These are phyloP conservation scores for Laticauda laticaudata DNA, from an alignment of 2,113 vertebrate species.

Conservation along the genomic window DNA sequence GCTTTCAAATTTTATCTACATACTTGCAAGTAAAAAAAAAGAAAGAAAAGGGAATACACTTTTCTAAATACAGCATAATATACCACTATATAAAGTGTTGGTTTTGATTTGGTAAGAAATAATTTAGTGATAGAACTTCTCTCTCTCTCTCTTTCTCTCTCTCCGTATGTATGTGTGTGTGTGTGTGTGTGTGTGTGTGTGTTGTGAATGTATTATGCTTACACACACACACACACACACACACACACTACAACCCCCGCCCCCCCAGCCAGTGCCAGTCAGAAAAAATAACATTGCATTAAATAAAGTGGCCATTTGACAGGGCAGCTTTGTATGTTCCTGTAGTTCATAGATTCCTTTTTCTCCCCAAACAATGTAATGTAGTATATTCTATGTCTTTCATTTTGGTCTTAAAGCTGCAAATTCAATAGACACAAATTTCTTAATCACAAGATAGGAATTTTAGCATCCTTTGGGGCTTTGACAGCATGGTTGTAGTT, in stretches of 20 bases:
- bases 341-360: conserved; percentile 36
- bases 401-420: not conserved
- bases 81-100: conserved; percentile 23
- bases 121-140: not conserved
- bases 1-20: not conserved
- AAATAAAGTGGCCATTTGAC: not conserved
- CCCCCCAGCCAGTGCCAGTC: not conserved
- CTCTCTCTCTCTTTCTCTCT: no score
- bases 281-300: not conserved
- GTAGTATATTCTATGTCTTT: not conserved
- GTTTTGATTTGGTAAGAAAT: conserved; percentile 23
- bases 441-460: not conserved
- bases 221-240: not conserved
- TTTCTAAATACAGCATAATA: not conserved
- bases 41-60: conserved; percentile 9
- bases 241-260: not conserved
- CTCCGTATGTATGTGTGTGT: not conserved
- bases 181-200: not conserved
- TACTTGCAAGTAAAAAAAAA: conserved; percentile 37
- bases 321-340: not conserved
- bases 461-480: not conserved
- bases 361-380: not conserved
- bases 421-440: not conserved
- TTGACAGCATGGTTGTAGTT: not conserved
- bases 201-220: not conserved